Base-by-base conservation (phyloP, 2,888 invertebrate species). In the Dioctria linearis region DNA sequence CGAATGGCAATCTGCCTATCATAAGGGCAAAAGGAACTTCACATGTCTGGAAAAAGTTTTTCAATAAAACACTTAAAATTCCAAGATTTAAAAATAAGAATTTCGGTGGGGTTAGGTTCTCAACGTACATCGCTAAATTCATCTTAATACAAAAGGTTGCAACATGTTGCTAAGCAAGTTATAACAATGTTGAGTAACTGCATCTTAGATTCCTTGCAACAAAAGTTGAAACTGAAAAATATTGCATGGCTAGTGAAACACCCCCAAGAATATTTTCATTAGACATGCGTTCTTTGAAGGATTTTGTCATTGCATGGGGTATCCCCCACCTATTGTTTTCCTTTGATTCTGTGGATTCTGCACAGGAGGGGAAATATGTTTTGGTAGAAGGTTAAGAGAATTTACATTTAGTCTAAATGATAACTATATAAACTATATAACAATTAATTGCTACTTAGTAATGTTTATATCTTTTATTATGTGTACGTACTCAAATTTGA, bases 21-120 rank as follows among this genome's bases (percentile, higher is more conserved):
- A 59, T 75, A 75, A 59, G 39, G 59, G 42, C n/a, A 37, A 3
- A 39, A 42, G 57, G 8, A 11, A 59, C 59, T 75, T 75, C 59
- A 75, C 59, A 73, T 40, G 59, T 73, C 73, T 59, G 40, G 73
- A 57, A 73, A 75, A 75, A 75, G 43, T 75, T 75, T 75, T 59
- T 75, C 73, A 75, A 75, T 75, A 75, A 75, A 75, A 75, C 59
- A 75, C 54, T 75, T 43, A 57, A n/a, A 54, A 57, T 42, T 42
- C 25, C 11, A 9, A 75, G 40, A 75, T 59, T 75, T 59, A 4
- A 59, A 42, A 59, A n/a, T 42, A 37, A 73, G 59, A 42, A 40
- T 73, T 73, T 40, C 11, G 8, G n/a, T 25, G 63, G 37, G 63
- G 39, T 63, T 11, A 51, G 9, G 8, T n/a, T n/a, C 3, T n/a